Evolutionary conservation across 92 coral and sea anemone species (phyloP).

Genomic region (Palythoa grandiflora): DNA sequence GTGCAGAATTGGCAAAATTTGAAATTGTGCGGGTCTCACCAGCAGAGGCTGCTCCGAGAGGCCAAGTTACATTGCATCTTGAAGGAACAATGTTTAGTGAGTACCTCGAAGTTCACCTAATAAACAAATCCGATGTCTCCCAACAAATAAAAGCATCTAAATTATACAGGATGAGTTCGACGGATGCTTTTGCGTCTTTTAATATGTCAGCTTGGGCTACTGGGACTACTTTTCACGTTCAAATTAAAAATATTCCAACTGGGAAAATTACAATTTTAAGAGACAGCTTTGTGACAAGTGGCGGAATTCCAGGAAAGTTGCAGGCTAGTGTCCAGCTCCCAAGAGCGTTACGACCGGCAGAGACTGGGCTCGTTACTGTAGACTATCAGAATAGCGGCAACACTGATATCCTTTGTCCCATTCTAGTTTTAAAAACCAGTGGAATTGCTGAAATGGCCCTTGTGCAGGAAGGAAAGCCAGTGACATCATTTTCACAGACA

Average conservation of each 20-base stretch:
- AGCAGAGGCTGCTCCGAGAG: conserved; percentile 66
- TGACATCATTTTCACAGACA: conserved; percentile 46
- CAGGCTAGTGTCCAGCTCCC: conserved; percentile 61
- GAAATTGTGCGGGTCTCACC: conserved; percentile 76
- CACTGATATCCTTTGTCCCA: conserved; percentile 65
- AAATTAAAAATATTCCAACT: conserved; percentile 50
- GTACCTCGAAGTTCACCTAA: conserved; percentile 61
- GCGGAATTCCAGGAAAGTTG: conserved; percentile 75
- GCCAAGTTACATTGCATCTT: conserved; percentile 72
- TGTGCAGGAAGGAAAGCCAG: conserved; percentile 53
- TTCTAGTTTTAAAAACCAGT: conserved; percentile 58
- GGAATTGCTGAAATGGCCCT: conserved; percentile 49
- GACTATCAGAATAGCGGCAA: conserved; percentile 77
- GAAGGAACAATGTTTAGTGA: conserved; percentile 81
- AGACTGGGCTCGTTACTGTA: conserved; percentile 63
- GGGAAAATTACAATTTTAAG: conserved; percentile 33
- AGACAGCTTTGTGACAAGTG: conserved; percentile 49
- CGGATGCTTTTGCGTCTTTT: conserved; percentile 73
- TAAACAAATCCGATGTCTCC: conserved; percentile 42
- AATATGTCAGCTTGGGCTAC: conserved; percentile 35
- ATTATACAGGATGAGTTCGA: conserved; percentile 79
- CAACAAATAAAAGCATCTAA: conserved; percentile 44
- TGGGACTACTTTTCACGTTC: conserved; percentile 60
- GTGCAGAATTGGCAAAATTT: conserved; percentile 78
- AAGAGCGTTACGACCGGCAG: conserved; percentile 55